These are phyloP conservation scores for Phalloptychus januarius DNA, from an alignment of 2,797 vertebrate genomes.

Conservation along the genomic window DNA sequence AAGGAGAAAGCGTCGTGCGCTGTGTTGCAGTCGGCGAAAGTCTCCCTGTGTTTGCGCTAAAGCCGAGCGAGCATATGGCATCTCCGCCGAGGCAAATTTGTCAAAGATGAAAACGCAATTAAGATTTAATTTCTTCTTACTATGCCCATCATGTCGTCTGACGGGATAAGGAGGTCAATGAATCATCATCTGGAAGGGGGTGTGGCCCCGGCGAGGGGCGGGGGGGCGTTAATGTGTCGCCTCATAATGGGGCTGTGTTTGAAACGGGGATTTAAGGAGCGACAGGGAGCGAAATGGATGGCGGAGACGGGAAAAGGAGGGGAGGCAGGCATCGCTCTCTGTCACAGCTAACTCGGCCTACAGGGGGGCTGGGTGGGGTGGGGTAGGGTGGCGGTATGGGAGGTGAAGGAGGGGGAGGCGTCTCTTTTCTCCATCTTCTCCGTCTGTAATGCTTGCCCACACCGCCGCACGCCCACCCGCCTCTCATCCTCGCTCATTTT, in stretches of 20 bases:
- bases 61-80: constrained; percentile 71
- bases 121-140: constrained; percentile 81
- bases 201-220: neutral
- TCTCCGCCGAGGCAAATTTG: constrained; percentile 74
- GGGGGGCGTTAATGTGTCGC: constrained; percentile 26
- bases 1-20: constrained; percentile 51
- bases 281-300: constrained; percentile 60
- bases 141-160: constrained; percentile 73
- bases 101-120: constrained; percentile 81
- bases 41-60: constrained; percentile 27
- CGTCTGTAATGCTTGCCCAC: constrained; percentile 12
- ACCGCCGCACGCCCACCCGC: neutral
- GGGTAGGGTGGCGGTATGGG: neutral
- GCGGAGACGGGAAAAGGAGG: constrained; percentile 48
- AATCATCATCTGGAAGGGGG: constrained; percentile 60
- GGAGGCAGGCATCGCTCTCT: constrained; percentile 72
- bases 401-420: constrained; percentile 41
- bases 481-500: constrained; percentile 59
- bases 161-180: constrained; percentile 70
- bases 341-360: constrained; percentile 66
- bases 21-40: constrained; percentile 49
- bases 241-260: constrained; percentile 24
- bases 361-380: constrained; percentile 43
- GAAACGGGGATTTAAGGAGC: constrained; percentile 49
- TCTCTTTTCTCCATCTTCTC: constrained; percentile 37